Percentiles rank a stretch among this genome's conserved stretches.
These are phyloP conservation scores for Leptodactylus fallax DNA, from an alignment of 2,797 vertebrate genomes.

Conservation along the genomic window DNA sequence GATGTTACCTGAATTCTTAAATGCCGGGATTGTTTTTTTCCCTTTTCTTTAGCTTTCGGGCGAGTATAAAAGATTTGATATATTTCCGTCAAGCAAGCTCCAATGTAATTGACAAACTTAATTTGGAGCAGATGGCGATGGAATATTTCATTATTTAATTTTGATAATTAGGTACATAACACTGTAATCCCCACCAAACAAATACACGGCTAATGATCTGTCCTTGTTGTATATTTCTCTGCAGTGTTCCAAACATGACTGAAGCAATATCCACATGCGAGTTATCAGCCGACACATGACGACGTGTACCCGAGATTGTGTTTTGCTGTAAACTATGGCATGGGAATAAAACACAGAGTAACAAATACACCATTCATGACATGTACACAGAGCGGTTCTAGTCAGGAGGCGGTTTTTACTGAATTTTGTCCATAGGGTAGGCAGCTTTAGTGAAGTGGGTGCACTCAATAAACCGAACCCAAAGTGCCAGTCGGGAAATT, in stretches of 20 bases:
- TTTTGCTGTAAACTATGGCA: not conserved
- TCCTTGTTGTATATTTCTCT: constrained; percentile 56
- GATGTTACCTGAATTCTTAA: constrained; percentile 16
- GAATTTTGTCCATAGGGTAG: no score
- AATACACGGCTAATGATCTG: constrained; percentile 51
- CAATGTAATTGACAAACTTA: constrained; percentile 52
- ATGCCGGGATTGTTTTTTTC: not conserved
- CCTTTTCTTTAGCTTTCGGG: not conserved
- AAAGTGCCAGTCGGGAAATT: no score
- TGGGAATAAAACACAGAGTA: not conserved
- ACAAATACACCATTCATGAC: no score
- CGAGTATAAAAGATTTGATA: constrained; percentile 10
- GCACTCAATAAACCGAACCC: no score
- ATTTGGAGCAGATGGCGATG: constrained; percentile 59
- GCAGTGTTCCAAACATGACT: constrained; percentile 12
- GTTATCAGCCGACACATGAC: constrained; percentile 19
- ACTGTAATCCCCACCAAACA: constrained; percentile 48
- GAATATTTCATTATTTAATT: constrained; percentile 62
- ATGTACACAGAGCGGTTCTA: no score
- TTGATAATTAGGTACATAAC: constrained; percentile 63
- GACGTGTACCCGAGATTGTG: not conserved
- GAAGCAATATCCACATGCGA: constrained; percentile 27
- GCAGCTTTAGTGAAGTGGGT: no score
- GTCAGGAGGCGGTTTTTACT: no score
- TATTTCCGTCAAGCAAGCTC: constrained; percentile 24